Percentiles rank a stretch among this genome's conserved stretches.
Evolutionary conservation across 2,888 invertebrate genomes (phyloP).

Genomic region (Hofmannophila pseudospretella): DNA sequence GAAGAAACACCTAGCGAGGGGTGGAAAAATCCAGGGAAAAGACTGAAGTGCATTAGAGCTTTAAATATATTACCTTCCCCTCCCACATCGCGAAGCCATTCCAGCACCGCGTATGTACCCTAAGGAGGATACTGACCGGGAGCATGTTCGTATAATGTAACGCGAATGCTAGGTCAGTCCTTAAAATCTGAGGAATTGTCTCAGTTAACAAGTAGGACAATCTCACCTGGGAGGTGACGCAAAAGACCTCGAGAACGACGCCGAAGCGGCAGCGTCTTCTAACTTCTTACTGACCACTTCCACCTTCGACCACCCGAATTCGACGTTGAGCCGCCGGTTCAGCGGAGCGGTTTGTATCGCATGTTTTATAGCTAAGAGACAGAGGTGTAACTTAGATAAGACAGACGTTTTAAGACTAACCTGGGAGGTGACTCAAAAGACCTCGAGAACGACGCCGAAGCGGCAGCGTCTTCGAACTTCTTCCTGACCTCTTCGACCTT

Average conservation of each 20-base stretch:
- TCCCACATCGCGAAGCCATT: too few species aligned
- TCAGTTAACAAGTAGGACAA: too few species aligned
- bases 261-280: conserved; percentile 49
- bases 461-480: conserved; percentile 63
- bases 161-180: too few species aligned
- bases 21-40: too few species aligned
- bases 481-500: conserved; percentile 71
- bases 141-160: too few species aligned
- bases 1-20: too few species aligned
- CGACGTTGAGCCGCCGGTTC: conserved; percentile 66
- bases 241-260: conserved; percentile 60
- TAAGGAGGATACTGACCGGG: too few species aligned
- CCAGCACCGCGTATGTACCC: too few species aligned
- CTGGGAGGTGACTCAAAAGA: conserved; percentile 70
- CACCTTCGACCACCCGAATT: conserved; percentile 71
- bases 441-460: conserved; percentile 50
- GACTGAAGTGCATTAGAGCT: too few species aligned
- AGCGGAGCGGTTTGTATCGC: conserved; percentile 57
- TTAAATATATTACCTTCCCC: too few species aligned
- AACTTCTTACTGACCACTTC: conserved; percentile 72
- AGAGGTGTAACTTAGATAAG: background rate
- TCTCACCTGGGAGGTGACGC: conserved; percentile 65
- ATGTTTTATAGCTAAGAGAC: conserved; percentile 50
- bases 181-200: too few species aligned
- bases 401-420: conserved; percentile 35